Evolutionary conservation across 2,888 invertebrate genomes (phyloP), one percentile per base, ranked within the genome.

Genomic region (Conistra vaccinii): DNA sequence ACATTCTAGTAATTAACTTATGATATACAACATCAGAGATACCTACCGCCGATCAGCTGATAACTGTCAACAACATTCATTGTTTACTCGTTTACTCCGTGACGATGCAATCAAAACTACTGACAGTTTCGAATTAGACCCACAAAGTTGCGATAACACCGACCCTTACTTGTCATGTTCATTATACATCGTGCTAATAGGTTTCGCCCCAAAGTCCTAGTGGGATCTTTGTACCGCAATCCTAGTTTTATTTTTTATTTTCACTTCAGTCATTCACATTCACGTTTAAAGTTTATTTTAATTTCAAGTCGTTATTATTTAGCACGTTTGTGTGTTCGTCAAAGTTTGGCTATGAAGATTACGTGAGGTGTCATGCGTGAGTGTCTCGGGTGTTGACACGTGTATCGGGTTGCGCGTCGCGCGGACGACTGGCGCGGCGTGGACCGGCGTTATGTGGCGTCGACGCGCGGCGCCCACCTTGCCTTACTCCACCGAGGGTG

Each of bases 371-470:
- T 83, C 88, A 90, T 91, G 88, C 90, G 89, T 90, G 79, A 76
- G 69, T 81, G 81, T 74, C 80, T 85, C 74, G 83, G 29, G 17
- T 53, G 57, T 73, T 32, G 78, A 78, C 84, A 85, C 90, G 88
- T 90, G 88, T 85, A 73, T 73, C 79, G 82, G 80, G 81, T 80
- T 86, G 89, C 92, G 91, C 92, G 90, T 80, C 90, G 89, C 91
- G 93, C 93, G 94, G 92, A 89, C 88, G 91, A 95, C 94, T 93
- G 93, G 85, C 89, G 83, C 79, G 78, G 81, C 85, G 60, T 29
- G 69, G 57, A 14, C 76, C 73, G 42, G 84, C 81, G 81, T 57
- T 66, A 74, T 20, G 62, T 58, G 71, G 84, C 83, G 81, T 84
- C 86, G 88, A 69, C 75, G 75, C 80, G 80, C 83, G 87, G 83